These are phyloP conservation scores for Drosophila austrosaltans DNA, from an alignment of 2,888 invertebrate species.

Conservation along the genomic window DNA sequence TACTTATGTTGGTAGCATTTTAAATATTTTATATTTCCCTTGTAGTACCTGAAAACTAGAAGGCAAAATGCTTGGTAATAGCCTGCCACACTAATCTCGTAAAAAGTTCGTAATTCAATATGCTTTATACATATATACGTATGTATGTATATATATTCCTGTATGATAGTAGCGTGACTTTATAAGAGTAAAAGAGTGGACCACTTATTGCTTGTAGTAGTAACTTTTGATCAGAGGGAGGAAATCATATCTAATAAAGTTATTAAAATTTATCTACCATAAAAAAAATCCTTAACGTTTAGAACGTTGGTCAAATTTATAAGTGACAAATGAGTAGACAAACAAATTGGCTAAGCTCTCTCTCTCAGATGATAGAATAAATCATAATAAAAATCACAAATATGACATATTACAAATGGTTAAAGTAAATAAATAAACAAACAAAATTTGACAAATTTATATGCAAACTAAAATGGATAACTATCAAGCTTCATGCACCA, in stretches of 20 bases:
- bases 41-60: not conserved
- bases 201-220: too few relatives aligned
- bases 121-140: too few relatives aligned
- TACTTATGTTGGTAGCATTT: slow-evolving; percentile 10
- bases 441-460: slow-evolving; percentile 18
- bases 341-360: slow-evolving; percentile 3
- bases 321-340: slow-evolving; percentile 18
- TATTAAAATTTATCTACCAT: too few relatives aligned
- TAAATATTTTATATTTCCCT: slow-evolving; percentile 12
- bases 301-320: not conserved
- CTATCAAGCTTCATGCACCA: not conserved
- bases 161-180: too few relatives aligned
- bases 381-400: slow-evolving; percentile 18
- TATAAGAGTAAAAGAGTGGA: too few relatives aligned
- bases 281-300: not conserved
- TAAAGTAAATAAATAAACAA: slow-evolving; percentile 18
- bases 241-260: not conserved
- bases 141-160: too few relatives aligned
- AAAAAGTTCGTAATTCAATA: too few relatives aligned
- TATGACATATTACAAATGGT: slow-evolving; percentile 13
- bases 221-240: too few relatives aligned
- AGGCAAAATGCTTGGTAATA: not conserved
- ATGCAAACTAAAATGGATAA: slow-evolving; percentile 9
- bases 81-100: not conserved
- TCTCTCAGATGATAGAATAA: not conserved